Percentiles rank a stretch among this genome's conserved stretches.
phyloP scores from a whole-genome alignment of 2,888 invertebrate species.

The Volucella bombylans region DNA sequence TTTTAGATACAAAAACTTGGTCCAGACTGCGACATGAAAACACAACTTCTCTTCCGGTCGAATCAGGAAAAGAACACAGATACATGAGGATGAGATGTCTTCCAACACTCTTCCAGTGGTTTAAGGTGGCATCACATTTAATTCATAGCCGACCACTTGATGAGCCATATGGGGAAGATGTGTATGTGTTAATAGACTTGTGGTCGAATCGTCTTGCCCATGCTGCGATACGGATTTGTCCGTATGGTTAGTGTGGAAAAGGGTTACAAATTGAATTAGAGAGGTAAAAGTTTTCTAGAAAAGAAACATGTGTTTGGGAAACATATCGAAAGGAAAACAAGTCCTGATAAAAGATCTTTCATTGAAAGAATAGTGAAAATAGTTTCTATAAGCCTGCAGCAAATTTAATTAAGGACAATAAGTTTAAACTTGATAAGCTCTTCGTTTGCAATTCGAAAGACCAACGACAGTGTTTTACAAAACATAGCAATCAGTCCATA shows the following conservation, averaged over 20 bases:
- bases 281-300: conserved; percentile 68
- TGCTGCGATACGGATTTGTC: conserved; percentile 47
- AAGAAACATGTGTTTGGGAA: neutral
- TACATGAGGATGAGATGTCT: conserved; percentile 57
- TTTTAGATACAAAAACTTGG: conserved; percentile 60
- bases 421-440: no score
- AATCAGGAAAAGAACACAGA: conserved; percentile 37
- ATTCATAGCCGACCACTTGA: conserved; percentile 65
- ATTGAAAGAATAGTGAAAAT: conserved; percentile 9
- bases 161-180: conserved; percentile 57
- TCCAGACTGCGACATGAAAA: conserved; percentile 31
- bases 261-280: conserved; percentile 68
- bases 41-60: conserved; percentile 56
- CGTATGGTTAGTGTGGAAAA: conserved; percentile 57
- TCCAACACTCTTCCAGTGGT: conserved; percentile 29
- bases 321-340: conserved; percentile 6
- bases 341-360: conserved; percentile 29
- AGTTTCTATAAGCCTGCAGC: no score
- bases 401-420: no score
- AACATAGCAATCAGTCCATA: no score
- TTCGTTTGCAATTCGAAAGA: no score
- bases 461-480: no score
- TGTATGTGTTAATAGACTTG: conserved; percentile 70
- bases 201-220: conserved; percentile 61
- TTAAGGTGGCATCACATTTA: conserved; percentile 66